Evolutionary conservation across 2,113 vertebrate species (phyloP), one percentile per base, ranked within the genome.

Genomic region (Clarias macrocephalus): DNA sequence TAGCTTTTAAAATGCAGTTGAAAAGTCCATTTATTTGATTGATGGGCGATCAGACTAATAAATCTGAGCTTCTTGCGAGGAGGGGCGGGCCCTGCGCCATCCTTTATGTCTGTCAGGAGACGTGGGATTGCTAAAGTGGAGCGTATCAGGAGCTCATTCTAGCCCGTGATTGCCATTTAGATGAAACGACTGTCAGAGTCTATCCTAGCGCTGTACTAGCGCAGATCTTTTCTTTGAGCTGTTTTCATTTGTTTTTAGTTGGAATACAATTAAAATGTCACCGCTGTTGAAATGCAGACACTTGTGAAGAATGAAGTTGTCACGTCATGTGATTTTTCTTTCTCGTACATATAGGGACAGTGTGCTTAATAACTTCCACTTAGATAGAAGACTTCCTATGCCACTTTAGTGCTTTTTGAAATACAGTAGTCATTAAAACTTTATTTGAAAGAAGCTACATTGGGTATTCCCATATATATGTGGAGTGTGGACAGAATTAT

Each of bases 1-100:
- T 94, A 95, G 95, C 94, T 96, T 95, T 96, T 96, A 95, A 96
- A 96, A 95, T 95, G 95, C 93, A 88, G 92, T 95, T 95, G 95
- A 94, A 95, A 80, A 95, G 94, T 94, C 94, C 94, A 95, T 96
- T 95, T 92, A 84, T 89, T 92, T 95, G 95, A 96, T 96, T 95
- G 95, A 96, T 96, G 94, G 91, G 90, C 89, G 93, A 95, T 89
- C 83, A 91, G 90, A 88, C 94, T 94, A 95, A 95, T 96, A 96
- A 91, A 95, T 96, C 95, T 92, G 93, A 88, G 93, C 92, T 91
- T 91, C 91, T 92, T 93, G 95, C 90, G 88, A 90, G 92, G 91
- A 92, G 93, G 79, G 93, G 93, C 89, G 77, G 83, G 92, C 89
- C 92, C 90, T 87, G 84, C 80, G 90, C 92, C 92, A 94, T 95